Evolutionary conservation across 2,888 invertebrate species (phyloP), one percentile per base, ranked within the genome.

Genomic region (Drosophila heteroneura): DNA sequence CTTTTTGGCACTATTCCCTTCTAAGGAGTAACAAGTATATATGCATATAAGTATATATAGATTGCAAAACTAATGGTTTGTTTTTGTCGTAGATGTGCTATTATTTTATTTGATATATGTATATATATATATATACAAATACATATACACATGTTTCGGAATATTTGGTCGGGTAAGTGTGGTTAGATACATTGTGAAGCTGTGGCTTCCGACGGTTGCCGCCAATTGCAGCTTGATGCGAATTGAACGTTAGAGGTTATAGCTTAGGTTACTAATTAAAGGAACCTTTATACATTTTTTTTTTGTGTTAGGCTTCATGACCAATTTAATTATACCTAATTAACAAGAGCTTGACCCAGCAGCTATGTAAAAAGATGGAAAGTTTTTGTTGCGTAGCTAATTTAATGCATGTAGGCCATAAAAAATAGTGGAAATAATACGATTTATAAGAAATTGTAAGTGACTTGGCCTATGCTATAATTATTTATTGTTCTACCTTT

Each of bases 301-400:
- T 47, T 26, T 26, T 53, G 44, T 51, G 51, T 39, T 26, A n/a
- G 68, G 61, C 64, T 61, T 51, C 62, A 62, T 67, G 60, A 53
- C 47, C 79, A 58, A 68, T 37, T 60, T 74, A 80, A 82, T 80
- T 79, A 79, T 26, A 4, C 66, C 61, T 79, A 82, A 80, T 82
- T 80, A 71, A 54, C 66, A 44, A 52, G 26, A 39, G 49, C 44
- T 57, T 51, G 52, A 62, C 26, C 53, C 33, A 49, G 16, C 33
- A 19, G 26, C 35, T 26, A 33, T 61, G 53, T 6, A 5, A 19
- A 51, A 16, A 28, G 5, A 52, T 63, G 35, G 30, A 51, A 71
- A 26, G 2, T 26, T 47, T 47, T 5, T 47, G 47, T 47, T 47
- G 47, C 47, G 47, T 26, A 26, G 47, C 16, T 16, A 47, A 47